Evolutionary conservation across 2,888 invertebrate species (phyloP), one percentile per base, ranked within the genome.

Genomic region (Phalera bucephala): DNA sequence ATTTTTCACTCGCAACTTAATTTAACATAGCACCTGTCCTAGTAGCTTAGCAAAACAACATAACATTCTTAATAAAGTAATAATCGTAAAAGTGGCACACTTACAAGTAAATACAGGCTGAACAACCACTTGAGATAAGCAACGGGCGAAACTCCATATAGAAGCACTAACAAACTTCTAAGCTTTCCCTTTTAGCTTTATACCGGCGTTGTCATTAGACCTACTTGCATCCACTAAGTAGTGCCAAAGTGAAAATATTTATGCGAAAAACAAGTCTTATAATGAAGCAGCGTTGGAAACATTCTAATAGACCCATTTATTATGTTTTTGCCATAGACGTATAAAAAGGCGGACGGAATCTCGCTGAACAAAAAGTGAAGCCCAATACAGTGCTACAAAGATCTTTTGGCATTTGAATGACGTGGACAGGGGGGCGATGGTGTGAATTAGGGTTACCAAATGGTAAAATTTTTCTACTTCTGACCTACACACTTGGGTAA

Each of bases 211-310:
- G 37, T 43, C 34, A 36, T 44, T 45, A n/a, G n/a, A 36, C 47
- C 50, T 42, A 51, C 45, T 54, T 43, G 50, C 42, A 37, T 35
- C 31, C 33, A 40, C 51, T 41, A 64, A 50, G 53, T 52, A 39
- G 47, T 36, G 39, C 36, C 40, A 36, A 52, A 54, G 66, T 55
- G 64, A 65, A 65, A 64, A 61, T 57, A 55, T 52, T 49, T 50
- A 48, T 40, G 37, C 46, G 43, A 51, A 62, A 48, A 67, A 66
- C 67, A 44, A 58, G 65, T 62, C 47, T 52, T 10, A 29, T 48
- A 48, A 52, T 49, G 57, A 52, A 56, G 55, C 28, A 53, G 46
- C 49, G 27, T 29, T 39, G 25, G 36, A 48, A 52, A 56, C 53
- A 64, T 52, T 62, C 46, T 57, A 48, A 46, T 46, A 51, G 33